These are phyloP conservation scores for Anguilla obscura DNA, from an alignment of 2,797 vertebrate genomes.

Conservation along the genomic window DNA sequence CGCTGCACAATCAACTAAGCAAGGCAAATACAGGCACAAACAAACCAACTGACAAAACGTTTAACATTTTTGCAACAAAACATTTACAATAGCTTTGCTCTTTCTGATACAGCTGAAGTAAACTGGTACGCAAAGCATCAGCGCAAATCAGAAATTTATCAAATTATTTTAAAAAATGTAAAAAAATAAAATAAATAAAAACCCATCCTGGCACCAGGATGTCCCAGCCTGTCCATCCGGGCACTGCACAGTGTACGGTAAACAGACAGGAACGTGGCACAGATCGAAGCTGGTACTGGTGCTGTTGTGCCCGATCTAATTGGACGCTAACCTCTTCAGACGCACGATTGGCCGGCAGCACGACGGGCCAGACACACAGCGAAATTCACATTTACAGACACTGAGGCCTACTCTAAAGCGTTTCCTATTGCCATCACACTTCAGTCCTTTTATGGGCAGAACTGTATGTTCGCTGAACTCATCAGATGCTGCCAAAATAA, in stretches of 20 bases:
- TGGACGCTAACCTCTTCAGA: not conserved
- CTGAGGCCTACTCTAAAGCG: not conserved
- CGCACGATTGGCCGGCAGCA: not conserved
- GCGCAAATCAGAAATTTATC: not conserved
- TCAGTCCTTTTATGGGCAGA: not conserved
- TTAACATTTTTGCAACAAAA: not conserved
- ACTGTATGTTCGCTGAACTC: not conserved
- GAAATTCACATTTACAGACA: not conserved
- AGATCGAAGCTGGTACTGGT: not conserved
- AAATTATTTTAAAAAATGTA: not conserved
- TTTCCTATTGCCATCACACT: not conserved
- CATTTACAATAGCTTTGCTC: not conserved
- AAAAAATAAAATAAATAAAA: not conserved
- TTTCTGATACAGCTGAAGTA: not conserved
- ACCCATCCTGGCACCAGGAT: not conserved
- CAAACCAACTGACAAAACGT: not conserved
- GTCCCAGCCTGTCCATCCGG: not conserved
- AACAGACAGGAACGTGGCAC: not conserved
- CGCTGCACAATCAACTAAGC: not conserved
- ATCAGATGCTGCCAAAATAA: not conserved
- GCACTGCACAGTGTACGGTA: not conserved
- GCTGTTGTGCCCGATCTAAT: not conserved
- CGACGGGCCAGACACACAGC: too few species aligned
- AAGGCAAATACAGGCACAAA: not conserved
- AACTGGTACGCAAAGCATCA: not conserved